phyloP scores from a whole-genome alignment of 2,888 invertebrate genomes.

The Drosophila nr. perissopoda region DNA sequence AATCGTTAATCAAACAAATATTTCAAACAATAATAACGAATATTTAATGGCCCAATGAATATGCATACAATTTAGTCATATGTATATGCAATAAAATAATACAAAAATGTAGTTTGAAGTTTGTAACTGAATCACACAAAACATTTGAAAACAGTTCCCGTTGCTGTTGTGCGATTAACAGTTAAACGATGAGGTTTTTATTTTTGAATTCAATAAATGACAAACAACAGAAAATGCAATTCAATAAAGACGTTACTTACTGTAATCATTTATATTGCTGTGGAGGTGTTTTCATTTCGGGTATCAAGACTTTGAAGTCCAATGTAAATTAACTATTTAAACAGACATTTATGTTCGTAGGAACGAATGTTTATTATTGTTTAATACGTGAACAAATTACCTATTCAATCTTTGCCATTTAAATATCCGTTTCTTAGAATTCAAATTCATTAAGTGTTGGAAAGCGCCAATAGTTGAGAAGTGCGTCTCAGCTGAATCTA shows the following conservation, averaged over 20 bases:
- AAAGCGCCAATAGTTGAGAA: too few relatives aligned
- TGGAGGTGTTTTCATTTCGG: background rate
- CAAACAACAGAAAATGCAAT: conserved; percentile 42
- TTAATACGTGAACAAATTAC: background rate
- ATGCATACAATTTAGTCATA: conserved; percentile 48
- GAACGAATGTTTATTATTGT: background rate
- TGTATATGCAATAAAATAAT: conserved; percentile 22
- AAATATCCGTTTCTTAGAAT: background rate
- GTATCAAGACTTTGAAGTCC: too few relatives aligned
- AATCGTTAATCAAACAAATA: conserved; percentile 71
- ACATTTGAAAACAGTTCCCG: conserved; percentile 24
- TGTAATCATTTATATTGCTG: conserved; percentile 37
- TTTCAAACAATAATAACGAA: conserved; percentile 60
- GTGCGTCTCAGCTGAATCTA: background rate
- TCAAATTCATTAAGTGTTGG: background rate
- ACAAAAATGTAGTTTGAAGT: conserved; percentile 37
- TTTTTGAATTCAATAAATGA: conserved; percentile 45
- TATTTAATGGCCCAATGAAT: conserved; percentile 63
- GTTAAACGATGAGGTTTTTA: conserved; percentile 8
- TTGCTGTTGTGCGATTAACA: conserved; percentile 23
- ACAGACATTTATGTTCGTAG: background rate
- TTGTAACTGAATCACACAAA: conserved; percentile 16
- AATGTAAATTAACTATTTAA: background rate
- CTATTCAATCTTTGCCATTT: background rate
- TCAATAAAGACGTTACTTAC: conserved; percentile 69